A percentile compares a stretch with the other conserved stretches of the same genome.
phyloP scores from a whole-genome alignment of 2,888 invertebrate genomes.

The Rhingia rostrata region DNA sequence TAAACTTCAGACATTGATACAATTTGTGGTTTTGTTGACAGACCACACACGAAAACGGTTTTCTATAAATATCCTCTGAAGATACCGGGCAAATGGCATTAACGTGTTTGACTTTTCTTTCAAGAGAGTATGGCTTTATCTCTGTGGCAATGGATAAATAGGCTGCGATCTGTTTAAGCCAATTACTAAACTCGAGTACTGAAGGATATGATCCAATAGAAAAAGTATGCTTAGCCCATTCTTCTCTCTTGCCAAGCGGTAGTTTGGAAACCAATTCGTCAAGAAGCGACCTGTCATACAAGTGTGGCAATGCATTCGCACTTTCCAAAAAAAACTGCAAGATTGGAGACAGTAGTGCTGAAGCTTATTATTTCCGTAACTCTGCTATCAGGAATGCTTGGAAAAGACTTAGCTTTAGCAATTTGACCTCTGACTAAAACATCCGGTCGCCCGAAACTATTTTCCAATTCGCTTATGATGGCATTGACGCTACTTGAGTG shows the following conservation, averaged over 20 bases:
- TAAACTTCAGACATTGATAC: constrained; percentile 8
- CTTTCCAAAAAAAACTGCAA: constrained; percentile 36
- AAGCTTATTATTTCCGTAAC: constrained; percentile 9
- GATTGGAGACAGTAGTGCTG: constrained; percentile 19
- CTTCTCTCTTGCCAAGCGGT: constrained; percentile 30
- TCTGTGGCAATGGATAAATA: neutral
- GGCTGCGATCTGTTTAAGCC: neutral
- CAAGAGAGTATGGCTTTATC: neutral
- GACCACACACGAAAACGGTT: neutral
- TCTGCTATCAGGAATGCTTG: neutral
- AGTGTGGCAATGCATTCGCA: neutral
- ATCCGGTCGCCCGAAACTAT: constrained; percentile 13
- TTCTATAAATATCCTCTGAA: neutral
- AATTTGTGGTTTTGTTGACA: neutral
- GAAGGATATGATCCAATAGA: neutral
- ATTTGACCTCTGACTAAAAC: constrained; percentile 17
- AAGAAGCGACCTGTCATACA: neutral
- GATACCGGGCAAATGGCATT: neutral
- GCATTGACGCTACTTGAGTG: constrained; percentile 19
- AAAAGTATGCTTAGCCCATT: constrained; percentile 12
- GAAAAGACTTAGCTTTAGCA: neutral
- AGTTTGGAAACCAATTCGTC: constrained; percentile 35
- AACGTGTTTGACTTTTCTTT: neutral
- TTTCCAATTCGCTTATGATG: constrained; percentile 3
- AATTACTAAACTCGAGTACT: constrained; percentile 3